Evolutionary conservation across 35 echinoderm and acorn worm species (phyloP), one percentile per base, ranked within the genome.

Genomic region (Heliocidaris tuberculata): DNA sequence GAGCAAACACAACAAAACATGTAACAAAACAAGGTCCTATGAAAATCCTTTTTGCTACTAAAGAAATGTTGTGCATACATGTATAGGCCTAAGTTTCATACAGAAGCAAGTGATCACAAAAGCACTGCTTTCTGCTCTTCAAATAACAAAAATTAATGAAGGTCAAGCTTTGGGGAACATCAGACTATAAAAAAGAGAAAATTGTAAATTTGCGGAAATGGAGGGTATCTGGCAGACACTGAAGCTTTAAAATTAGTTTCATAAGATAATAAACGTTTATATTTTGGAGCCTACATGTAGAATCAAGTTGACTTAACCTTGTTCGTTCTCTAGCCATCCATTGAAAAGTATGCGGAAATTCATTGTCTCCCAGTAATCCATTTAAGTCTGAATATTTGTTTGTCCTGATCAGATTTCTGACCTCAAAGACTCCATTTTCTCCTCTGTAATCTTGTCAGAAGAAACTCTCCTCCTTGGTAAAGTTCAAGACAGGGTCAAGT

Each of bases 371-470:
- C 21, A n/a, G 65, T 78, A 78, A 78, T 78, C 65, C 65, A 78
- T 78, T 78, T 78, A 78, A 24, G 65, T 78, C 27, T 78, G 65
- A 78, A 78, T 78, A 78, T 78, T 78, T 78, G 65, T 78, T 78
- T 78, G 65, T 78, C 27, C 65, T 78, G 65, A 78, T 78, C 65
- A 78, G 65, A 78, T 78, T 78, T 78, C 65, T 78, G 65, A 78
- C 65, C 65, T 78, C 27, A 78, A 78, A 78, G 65, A 78, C 65
- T 78, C 27, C 65, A n/a, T 78, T 78, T 78, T 78, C 65, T 78
- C 65, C 21, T 27, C 7, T 19, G 27, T 19, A 24, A 42, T 27
- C 65, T 27, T 27, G 65, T 21, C 65, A 78, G 21, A 42, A 7
- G 65, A 78, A 78, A 78, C 7, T 21, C 15, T 78, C 65, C 65